Evolutionary conservation across 2,888 invertebrate species (phyloP).

Genomic region (Thera obeliscata): DNA sequence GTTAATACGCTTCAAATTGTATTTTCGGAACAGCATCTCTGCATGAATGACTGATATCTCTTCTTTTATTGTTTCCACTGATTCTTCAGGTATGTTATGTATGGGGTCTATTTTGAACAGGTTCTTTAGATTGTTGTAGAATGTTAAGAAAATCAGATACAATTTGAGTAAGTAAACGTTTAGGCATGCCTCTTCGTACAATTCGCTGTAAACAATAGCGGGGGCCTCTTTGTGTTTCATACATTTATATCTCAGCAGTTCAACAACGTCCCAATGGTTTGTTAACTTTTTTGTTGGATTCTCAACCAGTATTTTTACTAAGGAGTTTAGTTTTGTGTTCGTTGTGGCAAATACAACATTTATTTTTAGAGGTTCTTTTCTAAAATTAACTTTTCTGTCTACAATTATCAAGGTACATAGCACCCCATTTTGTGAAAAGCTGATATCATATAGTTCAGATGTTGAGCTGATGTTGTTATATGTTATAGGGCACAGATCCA

Average conservation of each 20-base stretch:
- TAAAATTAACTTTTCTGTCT: slow-evolving; percentile 56
- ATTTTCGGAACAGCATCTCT: slow-evolving; percentile 45
- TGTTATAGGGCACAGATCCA: slow-evolving; percentile 39
- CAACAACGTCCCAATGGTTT: slow-evolving; percentile 67
- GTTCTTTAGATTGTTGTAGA: slow-evolving; percentile 53
- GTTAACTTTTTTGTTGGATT: slow-evolving; percentile 62
- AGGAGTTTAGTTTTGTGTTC: slow-evolving; percentile 45
- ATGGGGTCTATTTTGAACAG: slow-evolving; percentile 46
- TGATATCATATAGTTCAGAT: slow-evolving; percentile 57
- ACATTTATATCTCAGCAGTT: slow-evolving; percentile 61
- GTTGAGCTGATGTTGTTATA: slow-evolving; percentile 55
- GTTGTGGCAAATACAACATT: slow-evolving; percentile 57
- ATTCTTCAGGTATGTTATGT: slow-evolving; percentile 56
- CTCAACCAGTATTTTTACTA: slow-evolving; percentile 51
- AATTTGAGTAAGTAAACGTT: slow-evolving; percentile 67
- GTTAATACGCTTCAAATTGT: slow-evolving; percentile 46
- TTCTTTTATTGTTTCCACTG: slow-evolving; percentile 59
- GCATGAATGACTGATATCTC: slow-evolving; percentile 63
- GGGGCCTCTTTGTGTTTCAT: slow-evolving; percentile 63
- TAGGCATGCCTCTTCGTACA: slow-evolving; percentile 52
- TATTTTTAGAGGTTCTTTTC: slow-evolving; percentile 59
- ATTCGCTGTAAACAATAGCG: slow-evolving; percentile 48
- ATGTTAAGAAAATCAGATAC: slow-evolving; percentile 57
- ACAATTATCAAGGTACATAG: slow-evolving; percentile 55
- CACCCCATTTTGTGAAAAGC: slow-evolving; percentile 57